Percentiles rank a stretch among this genome's conserved stretches.
phyloP scores from a whole-genome alignment of 2,797 vertebrate species.

The Poecilia velifera region DNA sequence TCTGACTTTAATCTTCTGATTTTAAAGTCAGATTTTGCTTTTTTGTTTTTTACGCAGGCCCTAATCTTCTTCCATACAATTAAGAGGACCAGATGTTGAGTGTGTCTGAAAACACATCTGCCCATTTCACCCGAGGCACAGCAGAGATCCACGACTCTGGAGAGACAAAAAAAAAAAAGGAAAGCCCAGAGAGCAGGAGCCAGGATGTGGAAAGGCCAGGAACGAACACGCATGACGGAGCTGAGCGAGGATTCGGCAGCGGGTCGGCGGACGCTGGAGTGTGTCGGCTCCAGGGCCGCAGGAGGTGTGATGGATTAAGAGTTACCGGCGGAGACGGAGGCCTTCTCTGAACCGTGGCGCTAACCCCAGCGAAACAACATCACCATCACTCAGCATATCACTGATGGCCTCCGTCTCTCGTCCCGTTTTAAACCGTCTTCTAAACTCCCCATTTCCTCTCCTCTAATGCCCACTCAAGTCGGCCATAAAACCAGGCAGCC shows the following conservation, averaged over 20 bases:
- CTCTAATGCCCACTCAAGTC: conserved; percentile 24
- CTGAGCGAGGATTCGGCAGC: conserved; percentile 31
- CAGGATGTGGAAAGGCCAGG: conserved; percentile 40
- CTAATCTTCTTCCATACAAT: too few relatives aligned
- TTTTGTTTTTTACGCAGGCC: too few relatives aligned
- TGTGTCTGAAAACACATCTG: conserved; percentile 46
- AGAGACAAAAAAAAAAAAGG: conserved; percentile 1
- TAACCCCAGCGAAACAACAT: conserved; percentile 53
- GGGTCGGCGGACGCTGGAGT: conserved; percentile 44
- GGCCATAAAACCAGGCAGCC: conserved; percentile 39
- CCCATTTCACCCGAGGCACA: conserved; percentile 49
- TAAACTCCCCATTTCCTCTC: conserved; percentile 30
- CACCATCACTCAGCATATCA: conserved; percentile 44
- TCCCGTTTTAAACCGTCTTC: conserved; percentile 21
- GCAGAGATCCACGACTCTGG: conserved; percentile 40
- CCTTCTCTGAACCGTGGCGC: conserved; percentile 57
- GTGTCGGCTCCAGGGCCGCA: conserved; percentile 58
- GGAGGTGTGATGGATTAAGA: conserved; percentile 75
- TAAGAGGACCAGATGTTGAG: conserved; percentile 21
- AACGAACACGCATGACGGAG: conserved; percentile 57
- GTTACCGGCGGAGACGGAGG: conserved; percentile 45
- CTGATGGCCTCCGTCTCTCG: conserved; percentile 13
- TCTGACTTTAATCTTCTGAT: too few relatives aligned
- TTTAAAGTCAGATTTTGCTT: too few relatives aligned
- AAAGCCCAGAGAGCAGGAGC: conserved; percentile 27